These are phyloP conservation scores for Flexamia atlantica DNA, from an alignment of 2,888 invertebrate species.

Conservation along the genomic window DNA sequence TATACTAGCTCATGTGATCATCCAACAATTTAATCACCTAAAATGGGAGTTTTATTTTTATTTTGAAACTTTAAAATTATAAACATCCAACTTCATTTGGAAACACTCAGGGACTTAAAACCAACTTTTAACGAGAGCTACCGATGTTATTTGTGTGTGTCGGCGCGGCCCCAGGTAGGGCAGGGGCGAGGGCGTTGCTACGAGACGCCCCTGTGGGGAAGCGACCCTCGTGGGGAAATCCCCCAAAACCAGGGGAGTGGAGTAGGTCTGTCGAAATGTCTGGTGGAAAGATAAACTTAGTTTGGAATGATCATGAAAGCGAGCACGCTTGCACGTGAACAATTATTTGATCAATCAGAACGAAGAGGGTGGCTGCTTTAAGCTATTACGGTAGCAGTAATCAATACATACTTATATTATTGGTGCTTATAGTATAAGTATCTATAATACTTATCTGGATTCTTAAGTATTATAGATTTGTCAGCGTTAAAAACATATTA, in stretches of 20 bases:
- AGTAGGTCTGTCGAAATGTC: constrained; percentile 17
- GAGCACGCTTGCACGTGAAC: background rate
- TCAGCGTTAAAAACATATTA: no score
- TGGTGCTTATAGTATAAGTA: no score
- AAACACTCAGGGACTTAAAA: background rate
- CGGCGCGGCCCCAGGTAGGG: constrained; percentile 1
- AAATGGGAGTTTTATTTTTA: no score
- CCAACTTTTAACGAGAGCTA: background rate
- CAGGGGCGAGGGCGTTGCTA: constrained; percentile 13
- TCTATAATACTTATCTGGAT: no score
- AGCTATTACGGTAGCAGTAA: no score
- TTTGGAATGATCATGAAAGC: background rate
- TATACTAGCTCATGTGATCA: no score
- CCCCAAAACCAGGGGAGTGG: constrained; percentile 7
- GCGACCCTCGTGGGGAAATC: background rate
- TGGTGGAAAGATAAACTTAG: background rate
- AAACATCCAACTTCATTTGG: no score
- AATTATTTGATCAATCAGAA: background rate
- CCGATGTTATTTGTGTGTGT: background rate
- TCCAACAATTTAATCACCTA: no score
- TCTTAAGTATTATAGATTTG: no score
- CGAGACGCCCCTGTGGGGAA: constrained; percentile 23
- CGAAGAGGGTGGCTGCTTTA: no score
- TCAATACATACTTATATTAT: no score
- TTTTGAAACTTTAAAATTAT: no score